phyloP scores from a whole-genome alignment of 2,888 invertebrate species.

The Phanerotoma sp. region DNA sequence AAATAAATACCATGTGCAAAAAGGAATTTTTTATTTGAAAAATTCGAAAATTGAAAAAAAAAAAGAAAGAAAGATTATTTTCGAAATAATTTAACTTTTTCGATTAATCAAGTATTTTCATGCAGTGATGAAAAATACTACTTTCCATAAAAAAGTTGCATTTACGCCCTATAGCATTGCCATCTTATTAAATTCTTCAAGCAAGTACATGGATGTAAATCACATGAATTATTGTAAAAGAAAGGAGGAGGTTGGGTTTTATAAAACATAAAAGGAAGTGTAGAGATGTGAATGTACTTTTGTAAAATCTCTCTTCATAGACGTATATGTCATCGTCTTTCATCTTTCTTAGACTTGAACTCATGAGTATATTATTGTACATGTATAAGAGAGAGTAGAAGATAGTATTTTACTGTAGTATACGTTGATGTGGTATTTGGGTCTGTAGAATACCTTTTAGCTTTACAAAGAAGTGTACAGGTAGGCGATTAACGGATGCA shows the following conservation, averaged over 20 bases:
- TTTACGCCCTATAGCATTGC: neutral
- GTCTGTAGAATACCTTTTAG: neutral
- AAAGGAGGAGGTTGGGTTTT: conserved; percentile 15
- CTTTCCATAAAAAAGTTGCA: neutral
- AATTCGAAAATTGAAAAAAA: too few species aligned
- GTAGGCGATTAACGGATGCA: conserved; percentile 7
- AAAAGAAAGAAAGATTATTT: too few species aligned
- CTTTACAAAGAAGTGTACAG: neutral
- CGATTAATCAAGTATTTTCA: too few species aligned
- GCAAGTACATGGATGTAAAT: conserved; percentile 3
- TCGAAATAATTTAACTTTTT: neutral
- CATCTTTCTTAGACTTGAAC: neutral
- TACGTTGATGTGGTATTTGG: conserved; percentile 1
- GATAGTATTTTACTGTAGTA: neutral
- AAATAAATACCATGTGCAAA: too few species aligned
- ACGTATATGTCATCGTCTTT: neutral
- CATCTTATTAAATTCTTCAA: conserved; percentile 1
- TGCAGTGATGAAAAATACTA: neutral
- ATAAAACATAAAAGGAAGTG: conserved; percentile 10
- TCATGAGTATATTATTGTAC: too few species aligned
- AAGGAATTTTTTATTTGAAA: too few species aligned
- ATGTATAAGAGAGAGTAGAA: neutral
- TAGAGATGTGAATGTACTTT: conserved; percentile 9
- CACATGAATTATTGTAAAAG: conserved; percentile 11
- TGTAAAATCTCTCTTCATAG: too few species aligned